Conservation (phyloP, 2,113 vertebrate species). For the Struthio camelus region DNA sequence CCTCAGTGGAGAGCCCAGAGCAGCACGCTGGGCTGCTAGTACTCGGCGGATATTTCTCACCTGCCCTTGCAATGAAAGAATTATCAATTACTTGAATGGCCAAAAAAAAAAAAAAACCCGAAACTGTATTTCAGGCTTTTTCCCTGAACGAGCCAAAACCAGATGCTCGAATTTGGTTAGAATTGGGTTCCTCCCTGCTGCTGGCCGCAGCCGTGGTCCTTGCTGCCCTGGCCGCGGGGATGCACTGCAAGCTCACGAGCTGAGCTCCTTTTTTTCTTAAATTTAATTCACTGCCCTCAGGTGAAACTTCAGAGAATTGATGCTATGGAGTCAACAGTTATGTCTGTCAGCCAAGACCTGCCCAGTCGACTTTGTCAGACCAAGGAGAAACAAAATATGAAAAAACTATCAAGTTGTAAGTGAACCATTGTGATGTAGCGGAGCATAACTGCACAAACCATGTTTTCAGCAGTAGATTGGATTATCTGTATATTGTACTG, state of each 20-base stretch:
- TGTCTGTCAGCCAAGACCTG: neutral
- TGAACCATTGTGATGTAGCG: slow-evolving; percentile 26
- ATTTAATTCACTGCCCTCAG: neutral
- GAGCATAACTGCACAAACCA: slow-evolving; percentile 57
- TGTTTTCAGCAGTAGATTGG: slow-evolving; percentile 61
- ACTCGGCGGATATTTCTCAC: neutral
- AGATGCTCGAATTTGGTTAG: neutral
- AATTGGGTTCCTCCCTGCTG: neutral
- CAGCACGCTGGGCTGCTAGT: neutral
- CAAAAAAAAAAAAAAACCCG: neutral
- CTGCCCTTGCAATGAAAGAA: neutral
- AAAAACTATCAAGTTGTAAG: slow-evolving; percentile 59
- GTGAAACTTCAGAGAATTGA: accelerated
- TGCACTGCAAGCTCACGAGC: neutral
- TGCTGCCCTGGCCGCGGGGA: neutral
- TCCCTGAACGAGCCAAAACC: neutral
- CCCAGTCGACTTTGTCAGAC: slow-evolving; percentile 9
- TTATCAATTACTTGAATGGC: neutral
- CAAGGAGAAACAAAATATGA: slow-evolving; percentile 61
- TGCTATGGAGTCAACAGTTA: neutral
- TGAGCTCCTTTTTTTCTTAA: neutral
- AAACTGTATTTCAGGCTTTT: neutral
- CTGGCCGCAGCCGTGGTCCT: neutral
- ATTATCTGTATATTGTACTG: slow-evolving; percentile 68
- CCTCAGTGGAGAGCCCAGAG: too few relatives aligned